phyloP scores from a whole-genome alignment of 2,888 invertebrate genomes.

The Drosophila seclusa region DNA sequence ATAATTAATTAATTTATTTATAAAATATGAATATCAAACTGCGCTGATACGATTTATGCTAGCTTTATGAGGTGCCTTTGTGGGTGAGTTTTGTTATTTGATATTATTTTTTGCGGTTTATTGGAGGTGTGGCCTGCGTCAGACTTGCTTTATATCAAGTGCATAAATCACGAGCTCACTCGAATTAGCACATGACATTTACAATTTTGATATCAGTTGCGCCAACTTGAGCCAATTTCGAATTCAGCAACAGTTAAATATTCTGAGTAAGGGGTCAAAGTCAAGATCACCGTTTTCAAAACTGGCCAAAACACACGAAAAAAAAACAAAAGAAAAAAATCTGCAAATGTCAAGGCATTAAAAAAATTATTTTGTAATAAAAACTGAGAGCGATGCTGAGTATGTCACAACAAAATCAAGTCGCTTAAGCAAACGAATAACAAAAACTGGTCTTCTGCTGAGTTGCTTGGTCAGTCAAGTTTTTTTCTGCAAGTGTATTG shows the following conservation, averaged over 20 bases:
- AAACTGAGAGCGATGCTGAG: slow-evolving; percentile 31
- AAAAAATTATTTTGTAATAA: slow-evolving; percentile 14
- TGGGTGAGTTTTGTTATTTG: slow-evolving; percentile 19
- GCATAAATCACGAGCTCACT: slow-evolving; percentile 38
- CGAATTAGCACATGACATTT: slow-evolving; percentile 29
- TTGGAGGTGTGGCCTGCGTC: background rate
- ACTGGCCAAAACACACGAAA: slow-evolving; percentile 34
- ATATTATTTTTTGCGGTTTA: slow-evolving; percentile 10
- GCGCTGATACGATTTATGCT: slow-evolving; percentile 33
- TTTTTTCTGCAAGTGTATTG: background rate
- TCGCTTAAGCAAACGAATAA: slow-evolving; percentile 13
- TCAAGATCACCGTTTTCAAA: slow-evolving; percentile 31
- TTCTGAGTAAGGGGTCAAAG: slow-evolving; percentile 38
- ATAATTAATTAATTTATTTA: slow-evolving; percentile 9
- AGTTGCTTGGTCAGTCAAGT: slow-evolving; percentile 6
- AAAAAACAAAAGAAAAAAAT: slow-evolving; percentile 18
- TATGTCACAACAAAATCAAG: slow-evolving; percentile 19
- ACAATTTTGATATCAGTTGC: slow-evolving; percentile 23
- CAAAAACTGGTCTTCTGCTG: slow-evolving; percentile 31
- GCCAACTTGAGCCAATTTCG: slow-evolving; percentile 23
- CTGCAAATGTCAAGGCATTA: slow-evolving; percentile 57
- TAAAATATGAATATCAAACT: slow-evolving; percentile 25
- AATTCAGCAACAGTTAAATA: slow-evolving; percentile 8
- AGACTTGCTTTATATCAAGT: slow-evolving; percentile 11
- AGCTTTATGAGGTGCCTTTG: slow-evolving; percentile 8